phyloP scores from a whole-genome alignment of 2,888 invertebrate species.

The Parnassius mnemosyne region DNA sequence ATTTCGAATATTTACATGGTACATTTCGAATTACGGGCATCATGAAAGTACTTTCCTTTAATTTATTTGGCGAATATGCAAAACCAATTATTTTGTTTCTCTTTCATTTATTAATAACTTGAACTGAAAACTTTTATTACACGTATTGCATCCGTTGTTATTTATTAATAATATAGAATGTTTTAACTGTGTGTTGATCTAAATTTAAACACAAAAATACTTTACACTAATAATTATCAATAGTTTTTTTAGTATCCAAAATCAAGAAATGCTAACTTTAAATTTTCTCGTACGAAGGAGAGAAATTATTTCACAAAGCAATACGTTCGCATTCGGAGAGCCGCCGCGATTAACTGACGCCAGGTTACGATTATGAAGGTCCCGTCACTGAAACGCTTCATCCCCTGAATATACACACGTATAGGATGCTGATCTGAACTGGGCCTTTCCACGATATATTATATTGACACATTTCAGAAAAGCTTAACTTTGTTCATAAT shows the following conservation, averaged over 20 bases:
- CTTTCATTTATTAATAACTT: no score
- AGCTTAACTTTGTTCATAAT: not conserved
- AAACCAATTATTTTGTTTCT: no score
- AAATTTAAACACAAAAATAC: no score
- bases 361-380: constrained; percentile 1
- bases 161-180: no score
- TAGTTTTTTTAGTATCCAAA: no score
- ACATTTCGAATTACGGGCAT: not conserved
- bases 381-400: constrained; percentile 6
- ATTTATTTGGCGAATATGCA: no score
- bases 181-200: no score
- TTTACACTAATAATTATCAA: no score
- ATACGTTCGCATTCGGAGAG: constrained; percentile 9
- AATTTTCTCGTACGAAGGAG: constrained; percentile 2
- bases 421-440: constrained; percentile 1
- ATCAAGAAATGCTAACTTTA: not conserved
- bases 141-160: no score
- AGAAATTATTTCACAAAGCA: not conserved
- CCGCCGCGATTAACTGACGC: constrained; percentile 21
- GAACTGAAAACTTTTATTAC: no score
- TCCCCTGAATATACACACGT: constrained; percentile 11
- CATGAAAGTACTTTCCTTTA: not conserved
- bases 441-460: not conserved
- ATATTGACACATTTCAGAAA: constrained; percentile 2
- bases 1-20: constrained; percentile 46